These are phyloP conservation scores for Tanytarsus gracilentus DNA, from an alignment of 2,888 invertebrate species.

Conservation along the genomic window DNA sequence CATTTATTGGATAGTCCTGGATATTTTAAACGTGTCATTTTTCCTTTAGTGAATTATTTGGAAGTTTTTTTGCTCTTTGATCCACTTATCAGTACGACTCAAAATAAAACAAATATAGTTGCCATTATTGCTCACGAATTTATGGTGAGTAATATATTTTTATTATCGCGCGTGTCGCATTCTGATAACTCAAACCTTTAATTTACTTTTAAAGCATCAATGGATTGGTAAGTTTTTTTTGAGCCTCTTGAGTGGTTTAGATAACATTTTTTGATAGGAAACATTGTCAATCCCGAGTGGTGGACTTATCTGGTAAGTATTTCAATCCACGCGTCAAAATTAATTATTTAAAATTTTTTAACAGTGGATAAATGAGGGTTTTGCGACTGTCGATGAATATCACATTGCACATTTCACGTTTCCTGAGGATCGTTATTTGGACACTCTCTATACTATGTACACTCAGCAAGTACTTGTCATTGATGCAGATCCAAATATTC, in stretches of 20 bases:
- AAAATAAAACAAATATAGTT: neutral
- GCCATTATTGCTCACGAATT: conserved; percentile 18
- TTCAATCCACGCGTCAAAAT: neutral
- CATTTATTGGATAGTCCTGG: too few relatives aligned
- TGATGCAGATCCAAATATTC: conserved; percentile 65
- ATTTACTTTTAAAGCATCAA: conserved; percentile 38
- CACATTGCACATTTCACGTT: conserved; percentile 48
- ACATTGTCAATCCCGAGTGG: conserved; percentile 58
- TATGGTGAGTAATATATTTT: conserved; percentile 18
- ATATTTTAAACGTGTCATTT: too few relatives aligned
- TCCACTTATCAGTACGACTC: neutral
- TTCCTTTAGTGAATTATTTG: conserved; percentile 74
- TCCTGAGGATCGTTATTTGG: conserved; percentile 61
- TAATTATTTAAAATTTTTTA: neutral
- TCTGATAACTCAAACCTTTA: conserved; percentile 49
- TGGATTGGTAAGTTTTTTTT: conserved; percentile 57
- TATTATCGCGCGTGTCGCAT: neutral
- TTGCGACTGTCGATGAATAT: conserved; percentile 62
- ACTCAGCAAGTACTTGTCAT: conserved; percentile 61
- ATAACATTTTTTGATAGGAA: conserved; percentile 82
- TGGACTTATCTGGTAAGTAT: conserved; percentile 49
- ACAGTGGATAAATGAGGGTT: conserved; percentile 66
- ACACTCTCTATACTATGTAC: conserved; percentile 65
- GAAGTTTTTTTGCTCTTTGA: conserved; percentile 34
- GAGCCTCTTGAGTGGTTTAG: conserved; percentile 50